Evolutionary conservation across 2,797 vertebrate genomes (phyloP), one percentile per base, ranked within the genome.

Genomic region (Diglossa cyanea): DNA sequence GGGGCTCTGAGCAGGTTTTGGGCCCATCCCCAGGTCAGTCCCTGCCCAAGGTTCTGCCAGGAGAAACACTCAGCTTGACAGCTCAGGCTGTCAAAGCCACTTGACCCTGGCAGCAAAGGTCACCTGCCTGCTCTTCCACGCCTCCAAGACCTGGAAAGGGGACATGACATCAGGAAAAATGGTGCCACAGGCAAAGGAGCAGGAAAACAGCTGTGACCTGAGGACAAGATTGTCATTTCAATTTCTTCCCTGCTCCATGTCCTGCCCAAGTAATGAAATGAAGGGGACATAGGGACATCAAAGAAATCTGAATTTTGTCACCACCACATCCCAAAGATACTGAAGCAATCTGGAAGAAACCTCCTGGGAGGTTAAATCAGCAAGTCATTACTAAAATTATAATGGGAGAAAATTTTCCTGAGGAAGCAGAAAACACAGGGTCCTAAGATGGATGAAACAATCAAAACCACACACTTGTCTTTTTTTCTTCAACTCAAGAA

Each of bases 401-500:
- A 90, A 88, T 90, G 40, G 62, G 51, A 90, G 40, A 88, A 85
- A 93, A 60, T 23, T 63, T 86, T 70, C 11, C 60, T 73, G 62
- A 67, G 58, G 76, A 91, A 94, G 62, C 24, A 84, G 66, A 61
- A 77, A 90, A 86, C 53, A 71, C 7, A 13, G 39, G 13, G n/a
- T 79, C 55, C 82, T 94, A 68, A 76, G 31, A 86, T 75, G 57
- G 70, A 94, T 70, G 40, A 86, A 91, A 39, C 70, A 67, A 88
- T 84, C 48, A 81, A 62, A 90, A 61, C 31, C 7, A 58, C 18
- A 53, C 15, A 42, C 75, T 82, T 35, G 30, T 55, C 44, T 84
- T 72, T 84, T 65, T 86, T 94, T 76, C 62, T 93, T 88, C 37
- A 76, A 60, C 62, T 72, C 45, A 86, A 48, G n/a, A 91, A 93